Base-by-base conservation (phyloP, 2,888 invertebrate species). In the Calliopum simillimum region DNA sequence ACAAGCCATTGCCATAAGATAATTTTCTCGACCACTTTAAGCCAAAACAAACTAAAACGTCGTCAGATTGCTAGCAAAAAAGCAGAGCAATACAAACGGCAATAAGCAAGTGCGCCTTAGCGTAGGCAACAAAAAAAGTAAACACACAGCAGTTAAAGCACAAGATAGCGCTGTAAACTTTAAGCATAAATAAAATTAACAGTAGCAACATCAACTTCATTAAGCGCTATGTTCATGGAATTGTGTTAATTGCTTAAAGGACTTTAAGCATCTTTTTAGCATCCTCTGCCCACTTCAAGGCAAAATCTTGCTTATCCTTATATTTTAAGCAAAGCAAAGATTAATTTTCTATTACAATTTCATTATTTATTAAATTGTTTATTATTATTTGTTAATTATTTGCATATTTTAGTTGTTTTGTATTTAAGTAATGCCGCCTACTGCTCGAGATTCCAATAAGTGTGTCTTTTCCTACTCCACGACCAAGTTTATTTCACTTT, bases 201-300 rank as follows among this genome's bases (percentile, higher is more conserved):
- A 21, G 13, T 14, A 61, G 43, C 16, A 43, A 61, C 21, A 13
- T 33, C 19, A 14, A n/a, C 25, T 43, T 44, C 11, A 61, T 44
- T 43, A n/a, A 44, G 13, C 8, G 11, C 16, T 59, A 16, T 19
- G 41, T 21, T 43, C 41, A 13, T 44, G 43, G 53, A n/a, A 55
- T 2, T 21, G 53, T 53, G 53, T 41, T 53, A 55, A 65, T 65
- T 55, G 65, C 65, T 44, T 14, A 13, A 16, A 65, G 65, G 14
- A 44, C 55, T 55, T n/a, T 13, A 16, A 49, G 8, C 8, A 33
- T 16, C 43, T 41, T n/a, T 25, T 25, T 13, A 12, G 4, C 23
- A 11, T 25, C 49, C 33, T 23, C 5, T 8, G 41, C 62, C 19
- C 44, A 21, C 21, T 23, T 12, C 13, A 51, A 51, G 55, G 13